A percentile compares a stretch with the other conserved stretches of the same genome.
Evolutionary conservation across 2,113 vertebrate genomes (phyloP).

Genomic region (Myiozetetes cayanensis): DNA sequence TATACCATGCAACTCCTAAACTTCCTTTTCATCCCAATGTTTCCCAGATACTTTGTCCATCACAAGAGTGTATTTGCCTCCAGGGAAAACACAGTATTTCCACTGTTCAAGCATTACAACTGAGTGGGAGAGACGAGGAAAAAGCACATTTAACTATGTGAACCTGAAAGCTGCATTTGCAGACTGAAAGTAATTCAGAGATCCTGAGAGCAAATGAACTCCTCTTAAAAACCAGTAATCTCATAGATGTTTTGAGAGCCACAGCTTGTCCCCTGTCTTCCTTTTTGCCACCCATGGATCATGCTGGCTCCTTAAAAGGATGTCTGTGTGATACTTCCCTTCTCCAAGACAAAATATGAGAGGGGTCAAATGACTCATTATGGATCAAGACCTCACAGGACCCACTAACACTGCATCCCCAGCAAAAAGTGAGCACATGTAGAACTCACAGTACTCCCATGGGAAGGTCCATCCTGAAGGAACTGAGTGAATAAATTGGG

Average conservation of each 20-base stretch:
- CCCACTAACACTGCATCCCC: background rate
- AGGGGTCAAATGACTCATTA: constrained; percentile 20
- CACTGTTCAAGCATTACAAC: background rate
- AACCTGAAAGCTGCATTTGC: background rate
- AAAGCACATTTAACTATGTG: background rate
- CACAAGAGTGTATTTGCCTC: background rate
- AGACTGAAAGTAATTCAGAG: background rate
- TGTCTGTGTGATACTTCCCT: background rate
- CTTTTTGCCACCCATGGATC: background rate
- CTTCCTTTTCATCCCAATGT: background rate
- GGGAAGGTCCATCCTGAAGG: background rate
- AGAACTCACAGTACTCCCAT: background rate
- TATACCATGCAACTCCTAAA: background rate
- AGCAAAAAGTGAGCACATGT: background rate
- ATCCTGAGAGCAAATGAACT: background rate
- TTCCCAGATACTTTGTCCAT: background rate
- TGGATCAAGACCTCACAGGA: background rate
- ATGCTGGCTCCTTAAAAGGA: background rate
- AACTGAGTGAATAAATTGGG: background rate
- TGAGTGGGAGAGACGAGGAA: background rate
- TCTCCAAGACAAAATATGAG: background rate
- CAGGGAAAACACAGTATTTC: background rate
- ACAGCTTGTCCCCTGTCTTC: background rate
- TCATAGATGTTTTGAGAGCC: background rate
- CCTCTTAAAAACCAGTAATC: background rate